Percentiles rank a stretch among this genome's conserved stretches.
These are phyloP conservation scores for Pegoplata infirma DNA, from an alignment of 2,888 invertebrate genomes.

Conservation along the genomic window DNA sequence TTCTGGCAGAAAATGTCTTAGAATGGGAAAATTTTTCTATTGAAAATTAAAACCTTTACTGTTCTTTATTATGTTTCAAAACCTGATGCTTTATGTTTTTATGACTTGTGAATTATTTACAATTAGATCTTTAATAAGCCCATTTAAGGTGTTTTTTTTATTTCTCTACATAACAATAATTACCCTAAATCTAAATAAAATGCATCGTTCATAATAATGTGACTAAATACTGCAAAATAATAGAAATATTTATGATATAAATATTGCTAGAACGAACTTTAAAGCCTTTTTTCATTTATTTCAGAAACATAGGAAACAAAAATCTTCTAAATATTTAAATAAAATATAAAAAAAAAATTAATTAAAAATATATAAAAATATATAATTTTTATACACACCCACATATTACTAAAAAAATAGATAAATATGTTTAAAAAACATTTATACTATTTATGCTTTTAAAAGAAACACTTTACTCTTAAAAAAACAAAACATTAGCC, in stretches of 20 bases:
- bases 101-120: too few species aligned
- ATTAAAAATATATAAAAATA: conserved; percentile 29
- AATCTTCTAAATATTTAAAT: conserved; percentile 28
- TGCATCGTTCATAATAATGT: too few species aligned
- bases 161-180: not conserved
- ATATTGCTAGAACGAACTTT: conserved; percentile 41
- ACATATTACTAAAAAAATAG: not conserved
- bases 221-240: too few species aligned
- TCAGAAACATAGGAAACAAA: not conserved
- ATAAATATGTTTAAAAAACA: conserved; percentile 32
- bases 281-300: conserved; percentile 43
- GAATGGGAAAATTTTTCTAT: too few species aligned
- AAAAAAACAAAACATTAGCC: conserved; percentile 18
- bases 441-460: conserved; percentile 56
- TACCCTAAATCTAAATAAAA: too few species aligned
- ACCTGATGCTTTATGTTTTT: too few species aligned
- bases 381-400: conserved; percentile 54
- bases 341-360: conserved; percentile 7
- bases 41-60: too few species aligned
- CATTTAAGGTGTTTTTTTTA: too few species aligned
- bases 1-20: too few species aligned
- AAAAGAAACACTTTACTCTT: conserved; percentile 26
- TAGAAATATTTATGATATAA: conserved; percentile 23
- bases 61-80: too few species aligned
- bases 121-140: too few species aligned